Percentiles rank a stretch among this genome's conserved stretches.
These are phyloP conservation scores for Euzophera pinguis DNA, from an alignment of 2,888 invertebrate genomes.

Conservation along the genomic window DNA sequence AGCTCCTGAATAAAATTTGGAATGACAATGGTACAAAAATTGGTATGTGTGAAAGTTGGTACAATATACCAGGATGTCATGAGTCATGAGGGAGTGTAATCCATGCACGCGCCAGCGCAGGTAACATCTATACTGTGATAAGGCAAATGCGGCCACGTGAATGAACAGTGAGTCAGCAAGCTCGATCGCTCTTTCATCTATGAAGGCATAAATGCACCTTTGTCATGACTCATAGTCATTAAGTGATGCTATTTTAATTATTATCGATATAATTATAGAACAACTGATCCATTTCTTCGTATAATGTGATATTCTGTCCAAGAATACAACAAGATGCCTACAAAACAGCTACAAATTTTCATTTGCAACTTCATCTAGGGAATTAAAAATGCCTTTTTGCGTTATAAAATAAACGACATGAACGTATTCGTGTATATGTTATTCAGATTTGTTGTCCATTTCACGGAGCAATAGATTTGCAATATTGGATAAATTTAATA, in stretches of 20 bases:
- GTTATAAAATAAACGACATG: no score
- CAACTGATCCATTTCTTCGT: background rate
- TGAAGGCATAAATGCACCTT: slow-evolving; percentile 16
- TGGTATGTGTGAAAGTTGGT: slow-evolving; percentile 61
- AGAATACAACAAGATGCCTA: background rate
- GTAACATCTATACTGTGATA: slow-evolving; percentile 49
- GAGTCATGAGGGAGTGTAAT: slow-evolving; percentile 58
- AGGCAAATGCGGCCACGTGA: slow-evolving; percentile 67
- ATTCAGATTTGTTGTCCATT: no score
- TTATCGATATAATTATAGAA: background rate
- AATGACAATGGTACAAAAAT: slow-evolving; percentile 25
- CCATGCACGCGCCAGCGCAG: slow-evolving; percentile 72
- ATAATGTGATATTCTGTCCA: background rate
- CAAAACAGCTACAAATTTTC: no score
- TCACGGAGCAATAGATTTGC: no score
- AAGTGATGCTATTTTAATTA: background rate
- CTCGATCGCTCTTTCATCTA: slow-evolving; percentile 21
- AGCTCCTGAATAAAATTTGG: slow-evolving; percentile 4
- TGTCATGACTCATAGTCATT: slow-evolving; percentile 5
- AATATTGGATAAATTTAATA: background rate
- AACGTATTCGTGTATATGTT: no score
- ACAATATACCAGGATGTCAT: slow-evolving; percentile 67
- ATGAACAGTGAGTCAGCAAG: slow-evolving; percentile 56
- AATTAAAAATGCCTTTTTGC: no score
- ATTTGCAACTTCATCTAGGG: no score